These are phyloP conservation scores for Alligator sinensis DNA, from an alignment of 2,113 vertebrate species.

Conservation along the genomic window DNA sequence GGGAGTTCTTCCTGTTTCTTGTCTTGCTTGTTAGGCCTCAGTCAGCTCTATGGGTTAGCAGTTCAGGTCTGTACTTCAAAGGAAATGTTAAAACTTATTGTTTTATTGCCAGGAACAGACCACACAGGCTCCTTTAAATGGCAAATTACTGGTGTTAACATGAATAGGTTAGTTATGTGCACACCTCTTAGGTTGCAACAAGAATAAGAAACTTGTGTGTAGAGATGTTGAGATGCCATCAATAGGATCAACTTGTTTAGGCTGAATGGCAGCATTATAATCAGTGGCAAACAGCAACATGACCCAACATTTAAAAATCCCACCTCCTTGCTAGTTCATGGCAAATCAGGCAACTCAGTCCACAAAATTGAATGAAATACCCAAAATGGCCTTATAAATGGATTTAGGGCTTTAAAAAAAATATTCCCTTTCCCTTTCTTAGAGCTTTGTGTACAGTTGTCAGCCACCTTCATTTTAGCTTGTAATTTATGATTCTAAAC, in stretches of 20 bases:
- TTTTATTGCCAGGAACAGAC: not conserved
- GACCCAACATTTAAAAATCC: not conserved
- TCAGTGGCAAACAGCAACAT: not conserved
- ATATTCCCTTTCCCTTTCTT: not conserved
- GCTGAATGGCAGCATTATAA: not conserved
- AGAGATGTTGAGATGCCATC: not conserved
- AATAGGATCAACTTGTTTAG: not conserved
- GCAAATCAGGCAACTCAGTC: not conserved
- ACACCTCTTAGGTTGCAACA: not conserved
- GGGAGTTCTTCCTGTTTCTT: not conserved
- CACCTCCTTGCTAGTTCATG: not conserved
- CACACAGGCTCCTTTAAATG: not conserved
- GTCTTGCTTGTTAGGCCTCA: not conserved
- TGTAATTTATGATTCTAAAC: not conserved
- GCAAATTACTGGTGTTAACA: slow-evolving; percentile 12
- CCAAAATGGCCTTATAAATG: not conserved
- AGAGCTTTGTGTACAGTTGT: not conserved
- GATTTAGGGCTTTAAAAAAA: not conserved
- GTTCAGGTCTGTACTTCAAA: no score
- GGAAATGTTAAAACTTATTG: not conserved
- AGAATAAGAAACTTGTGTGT: not conserved
- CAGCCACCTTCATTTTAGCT: not conserved
- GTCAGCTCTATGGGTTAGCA: not conserved
- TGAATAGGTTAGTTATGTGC: not conserved
- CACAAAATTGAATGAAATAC: not conserved